Conservation (phyloP, 2,888 invertebrate species). For the Agrochola circellaris region DNA sequence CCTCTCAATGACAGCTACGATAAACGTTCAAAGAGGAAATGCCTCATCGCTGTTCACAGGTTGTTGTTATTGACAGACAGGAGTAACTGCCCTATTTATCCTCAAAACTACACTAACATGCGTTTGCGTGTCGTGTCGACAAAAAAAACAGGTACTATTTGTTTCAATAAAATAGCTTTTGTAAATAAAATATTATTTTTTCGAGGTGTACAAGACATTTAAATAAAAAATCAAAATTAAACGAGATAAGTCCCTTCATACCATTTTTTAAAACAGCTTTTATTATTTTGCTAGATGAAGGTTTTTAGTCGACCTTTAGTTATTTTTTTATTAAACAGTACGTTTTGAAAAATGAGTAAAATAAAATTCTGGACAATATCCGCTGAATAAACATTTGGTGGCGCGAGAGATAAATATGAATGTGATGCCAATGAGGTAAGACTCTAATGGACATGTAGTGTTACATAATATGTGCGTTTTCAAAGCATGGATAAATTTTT, state of each 20-base stretch:
- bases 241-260: too few species aligned
- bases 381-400: constrained; percentile 48
- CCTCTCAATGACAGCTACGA: neutral
- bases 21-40: neutral
- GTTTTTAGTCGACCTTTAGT: neutral
- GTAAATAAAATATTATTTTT: too few species aligned
- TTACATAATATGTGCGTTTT: neutral
- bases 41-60: too few species aligned
- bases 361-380: constrained; percentile 43
- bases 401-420: constrained; percentile 37
- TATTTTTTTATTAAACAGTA: constrained; percentile 24
- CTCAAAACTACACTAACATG: neutral
- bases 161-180: too few species aligned
- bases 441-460: neutral
- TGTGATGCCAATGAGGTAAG: constrained; percentile 31
- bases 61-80: neutral
- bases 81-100: neutral
- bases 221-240: too few species aligned
- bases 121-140: too few species aligned
- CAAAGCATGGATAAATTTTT: too few species aligned
- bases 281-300: neutral
- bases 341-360: constrained; percentile 16
- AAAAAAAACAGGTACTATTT: neutral
- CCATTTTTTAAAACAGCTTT: neutral
- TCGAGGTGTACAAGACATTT: too few species aligned